Conservation (phyloP, 2,113 vertebrate species). For the Coracopsis vasa region DNA sequence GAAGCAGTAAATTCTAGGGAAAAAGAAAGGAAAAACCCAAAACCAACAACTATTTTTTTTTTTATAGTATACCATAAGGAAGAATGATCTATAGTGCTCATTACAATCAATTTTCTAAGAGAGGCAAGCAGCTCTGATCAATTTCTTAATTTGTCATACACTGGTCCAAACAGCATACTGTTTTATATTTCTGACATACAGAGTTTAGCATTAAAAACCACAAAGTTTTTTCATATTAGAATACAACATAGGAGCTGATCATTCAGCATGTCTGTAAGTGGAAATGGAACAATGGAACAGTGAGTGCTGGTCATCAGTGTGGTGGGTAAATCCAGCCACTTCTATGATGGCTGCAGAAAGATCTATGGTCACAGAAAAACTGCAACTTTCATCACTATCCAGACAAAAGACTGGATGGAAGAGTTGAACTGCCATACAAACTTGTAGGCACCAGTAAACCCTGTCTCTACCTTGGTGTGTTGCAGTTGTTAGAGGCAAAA, state of each 20-base stretch:
- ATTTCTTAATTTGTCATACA: not conserved
- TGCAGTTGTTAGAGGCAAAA: not conserved
- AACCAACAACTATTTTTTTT: not conserved
- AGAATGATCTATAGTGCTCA: not conserved
- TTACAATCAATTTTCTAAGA: not conserved
- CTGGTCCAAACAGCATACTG: not conserved
- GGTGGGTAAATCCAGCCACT: not conserved
- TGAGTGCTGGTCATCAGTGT: not conserved
- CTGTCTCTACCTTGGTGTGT: not conserved
- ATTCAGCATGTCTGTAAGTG: not conserved
- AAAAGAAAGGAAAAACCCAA: not conserved
- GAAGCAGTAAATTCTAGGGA: not conserved
- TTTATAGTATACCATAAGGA: not conserved
- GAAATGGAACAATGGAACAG: not conserved
- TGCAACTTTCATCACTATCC: not conserved
- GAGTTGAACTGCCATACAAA: fast-evolving
- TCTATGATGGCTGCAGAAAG: not conserved
- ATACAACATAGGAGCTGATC: not conserved
- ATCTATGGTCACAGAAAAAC: not conserved
- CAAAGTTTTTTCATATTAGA: not conserved
- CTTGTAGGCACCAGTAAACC: not conserved
- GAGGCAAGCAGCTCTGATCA: not conserved
- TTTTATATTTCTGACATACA: not conserved
- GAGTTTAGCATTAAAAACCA: not conserved
- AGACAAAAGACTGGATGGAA: not conserved